Evolutionary conservation across 2,113 vertebrate species (phyloP).

Genomic region (Zosterops pallidus): DNA sequence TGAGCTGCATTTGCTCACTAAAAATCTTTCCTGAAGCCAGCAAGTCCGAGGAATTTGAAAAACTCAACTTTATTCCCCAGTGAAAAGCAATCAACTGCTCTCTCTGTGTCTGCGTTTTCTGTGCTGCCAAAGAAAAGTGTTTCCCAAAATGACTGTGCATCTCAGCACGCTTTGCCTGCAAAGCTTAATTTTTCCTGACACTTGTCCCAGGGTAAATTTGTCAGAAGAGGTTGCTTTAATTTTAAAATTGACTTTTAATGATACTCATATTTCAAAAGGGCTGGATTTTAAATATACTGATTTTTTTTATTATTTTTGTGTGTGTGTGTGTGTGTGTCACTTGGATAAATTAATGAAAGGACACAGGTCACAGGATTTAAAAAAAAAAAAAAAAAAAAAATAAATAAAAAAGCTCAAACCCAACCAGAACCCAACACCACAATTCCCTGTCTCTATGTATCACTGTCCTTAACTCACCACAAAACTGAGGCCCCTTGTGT

Average conservation of each 20-base stretch:
- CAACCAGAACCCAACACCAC: background rate
- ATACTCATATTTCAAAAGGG: background rate
- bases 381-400: background rate
- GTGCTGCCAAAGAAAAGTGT: background rate
- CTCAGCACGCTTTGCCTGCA: background rate
- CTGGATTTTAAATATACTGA: background rate
- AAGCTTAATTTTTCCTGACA: slow-evolving; percentile 1
- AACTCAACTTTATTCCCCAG: slow-evolving; percentile 3
- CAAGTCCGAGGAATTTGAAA: background rate
- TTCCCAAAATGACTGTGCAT: background rate
- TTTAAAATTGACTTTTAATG: slow-evolving; percentile 5
- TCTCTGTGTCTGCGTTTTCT: slow-evolving; percentile 18
- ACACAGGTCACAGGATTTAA: background rate
- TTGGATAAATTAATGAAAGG: background rate
- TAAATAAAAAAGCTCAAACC: background rate
- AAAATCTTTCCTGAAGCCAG: background rate
- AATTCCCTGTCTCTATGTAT: background rate
- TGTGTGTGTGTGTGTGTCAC: no score
- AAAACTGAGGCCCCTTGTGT: rapidly evolving
- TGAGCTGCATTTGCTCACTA: background rate
- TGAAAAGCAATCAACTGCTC: slow-evolving; percentile 42
- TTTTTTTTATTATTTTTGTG: background rate
- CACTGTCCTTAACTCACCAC: background rate
- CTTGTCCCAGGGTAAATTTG: background rate
- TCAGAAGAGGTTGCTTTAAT: background rate